Evolutionary conservation across 2,888 invertebrate species (phyloP).

Genomic region (Synergus japonicus): DNA sequence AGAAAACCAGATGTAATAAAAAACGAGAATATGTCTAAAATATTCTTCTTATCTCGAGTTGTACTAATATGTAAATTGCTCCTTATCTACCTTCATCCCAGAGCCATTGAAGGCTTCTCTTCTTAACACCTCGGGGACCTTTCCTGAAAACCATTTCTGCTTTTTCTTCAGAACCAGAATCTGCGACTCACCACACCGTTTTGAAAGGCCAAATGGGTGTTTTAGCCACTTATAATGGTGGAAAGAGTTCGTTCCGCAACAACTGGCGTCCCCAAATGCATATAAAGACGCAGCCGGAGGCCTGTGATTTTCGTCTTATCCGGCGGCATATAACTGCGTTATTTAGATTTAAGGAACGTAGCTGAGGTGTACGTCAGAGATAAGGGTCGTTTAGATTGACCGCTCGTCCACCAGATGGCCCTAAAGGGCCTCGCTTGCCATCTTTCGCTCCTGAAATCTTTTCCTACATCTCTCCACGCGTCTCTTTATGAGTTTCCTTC

Average conservation of each 20-base stretch:
- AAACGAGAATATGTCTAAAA: not conserved
- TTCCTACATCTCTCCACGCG: slow-evolving; percentile 64
- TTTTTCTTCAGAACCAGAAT: not conserved
- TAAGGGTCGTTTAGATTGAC: slow-evolving; percentile 76
- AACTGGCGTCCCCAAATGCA: slow-evolving; percentile 14
- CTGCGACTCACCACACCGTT: not conserved
- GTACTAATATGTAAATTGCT: slow-evolving; percentile 34
- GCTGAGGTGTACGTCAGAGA: slow-evolving; percentile 61
- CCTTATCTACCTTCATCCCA: slow-evolving; percentile 27
- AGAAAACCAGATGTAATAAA: not conserved
- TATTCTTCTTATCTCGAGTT: not conserved
- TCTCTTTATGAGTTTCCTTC: slow-evolving; percentile 54
- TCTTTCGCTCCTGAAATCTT: slow-evolving; percentile 69
- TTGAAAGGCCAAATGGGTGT: slow-evolving; percentile 18
- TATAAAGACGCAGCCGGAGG: slow-evolving; percentile 44
- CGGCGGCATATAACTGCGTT: slow-evolving; percentile 61
- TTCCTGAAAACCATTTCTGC: slow-evolving; percentile 27
- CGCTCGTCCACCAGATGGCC: slow-evolving; percentile 73
- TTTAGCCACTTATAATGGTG: slow-evolving; percentile 32
- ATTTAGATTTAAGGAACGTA: slow-evolving; percentile 69
- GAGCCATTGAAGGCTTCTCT: slow-evolving; percentile 18
- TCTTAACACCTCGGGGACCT: slow-evolving; percentile 13
- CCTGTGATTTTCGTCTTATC: slow-evolving; percentile 43
- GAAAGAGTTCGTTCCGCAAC: slow-evolving; percentile 23
- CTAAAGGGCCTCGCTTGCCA: slow-evolving; percentile 75